phyloP scores from a whole-genome alignment of 2,113 vertebrate genomes.

The Porphyrio hochstetteri region DNA sequence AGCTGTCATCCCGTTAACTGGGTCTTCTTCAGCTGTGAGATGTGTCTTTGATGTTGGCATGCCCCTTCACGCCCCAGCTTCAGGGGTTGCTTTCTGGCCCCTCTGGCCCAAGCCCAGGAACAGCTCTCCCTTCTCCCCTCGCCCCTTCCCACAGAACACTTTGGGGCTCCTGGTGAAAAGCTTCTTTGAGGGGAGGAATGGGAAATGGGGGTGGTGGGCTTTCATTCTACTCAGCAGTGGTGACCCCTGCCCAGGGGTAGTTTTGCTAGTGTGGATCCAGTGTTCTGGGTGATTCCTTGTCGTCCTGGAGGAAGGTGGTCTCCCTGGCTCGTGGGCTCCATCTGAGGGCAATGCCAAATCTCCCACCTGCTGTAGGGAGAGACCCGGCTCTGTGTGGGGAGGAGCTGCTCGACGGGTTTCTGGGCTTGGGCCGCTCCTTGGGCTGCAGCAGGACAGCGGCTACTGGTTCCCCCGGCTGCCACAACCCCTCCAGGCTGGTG shows the following conservation, averaged over 20 bases:
- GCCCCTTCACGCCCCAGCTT: neutral
- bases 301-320: neutral
- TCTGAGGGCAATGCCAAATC: neutral
- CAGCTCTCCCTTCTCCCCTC: neutral
- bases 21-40: neutral
- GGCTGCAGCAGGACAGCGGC: neutral
- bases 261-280: neutral
- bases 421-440: neutral
- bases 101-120: neutral
- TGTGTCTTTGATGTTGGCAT: neutral
- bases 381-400: rapidly evolving
- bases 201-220: neutral
- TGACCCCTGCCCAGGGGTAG: neutral
- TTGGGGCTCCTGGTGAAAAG: neutral
- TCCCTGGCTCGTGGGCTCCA: neutral
- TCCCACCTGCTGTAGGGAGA: neutral
- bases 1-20: neutral
- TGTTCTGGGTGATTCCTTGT: neutral
- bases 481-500: neutral
- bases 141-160: neutral
- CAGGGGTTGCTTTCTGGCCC: neutral
- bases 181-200: neutral
- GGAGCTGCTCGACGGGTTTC: neutral
- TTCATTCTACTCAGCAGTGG: neutral
- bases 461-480: rapidly evolving